Evolutionary conservation across 2,113 vertebrate genomes (phyloP).

Genomic region (Propithecus coquereli): DNA sequence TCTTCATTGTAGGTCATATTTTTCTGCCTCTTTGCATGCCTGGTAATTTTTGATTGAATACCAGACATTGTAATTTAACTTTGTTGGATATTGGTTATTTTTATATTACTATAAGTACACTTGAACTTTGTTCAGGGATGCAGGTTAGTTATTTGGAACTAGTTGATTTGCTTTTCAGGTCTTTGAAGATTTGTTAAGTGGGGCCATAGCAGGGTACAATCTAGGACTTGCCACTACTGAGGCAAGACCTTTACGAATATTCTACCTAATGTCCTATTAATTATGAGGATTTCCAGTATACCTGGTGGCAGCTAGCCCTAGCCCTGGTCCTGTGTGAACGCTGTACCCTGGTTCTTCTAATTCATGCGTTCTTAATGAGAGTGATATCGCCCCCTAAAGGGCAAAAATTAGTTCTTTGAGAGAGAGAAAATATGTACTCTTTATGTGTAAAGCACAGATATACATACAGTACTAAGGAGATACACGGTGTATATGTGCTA

Average conservation of each 20-base stretch:
- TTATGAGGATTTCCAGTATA: not conserved
- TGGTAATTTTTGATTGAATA: not conserved
- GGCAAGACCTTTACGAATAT: not conserved
- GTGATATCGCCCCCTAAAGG: not conserved
- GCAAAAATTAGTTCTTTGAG: not conserved
- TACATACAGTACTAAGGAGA: not conserved
- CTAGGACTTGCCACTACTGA: not conserved
- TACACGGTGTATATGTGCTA: not conserved
- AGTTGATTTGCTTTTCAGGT: not conserved
- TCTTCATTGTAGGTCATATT: not conserved
- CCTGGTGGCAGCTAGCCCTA: not conserved
- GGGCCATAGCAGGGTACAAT: not conserved
- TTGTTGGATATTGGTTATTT: not conserved
- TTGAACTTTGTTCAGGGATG: not conserved
- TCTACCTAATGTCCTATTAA: not conserved
- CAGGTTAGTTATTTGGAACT: not conserved
- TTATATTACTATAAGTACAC: not conserved
- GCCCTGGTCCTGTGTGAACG: not conserved
- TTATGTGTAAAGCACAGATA: not conserved
- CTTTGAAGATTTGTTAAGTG: not conserved
- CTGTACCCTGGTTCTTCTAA: not conserved
- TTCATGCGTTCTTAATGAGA: not conserved
- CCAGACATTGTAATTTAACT: not conserved
- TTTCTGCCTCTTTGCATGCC: not conserved
- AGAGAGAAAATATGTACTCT: not conserved